Base-by-base conservation (phyloP, 1,140 invertebrate species). In the Scaptomyza pallida region DNA sequence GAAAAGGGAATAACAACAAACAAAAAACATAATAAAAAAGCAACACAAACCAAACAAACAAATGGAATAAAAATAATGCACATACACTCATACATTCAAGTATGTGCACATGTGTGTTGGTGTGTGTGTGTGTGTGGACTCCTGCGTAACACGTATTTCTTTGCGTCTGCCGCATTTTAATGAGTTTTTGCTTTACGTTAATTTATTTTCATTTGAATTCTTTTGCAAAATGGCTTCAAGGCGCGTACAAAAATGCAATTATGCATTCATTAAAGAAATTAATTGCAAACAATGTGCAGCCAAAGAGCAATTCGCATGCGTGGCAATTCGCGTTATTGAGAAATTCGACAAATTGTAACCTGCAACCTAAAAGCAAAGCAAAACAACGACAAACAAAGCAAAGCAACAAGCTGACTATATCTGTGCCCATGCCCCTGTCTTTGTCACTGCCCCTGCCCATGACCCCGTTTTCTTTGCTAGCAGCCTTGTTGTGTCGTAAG, bases 181-280 rank as follows among this genome's bases (percentile, higher is more conserved):
- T 85, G 82, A 85, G 81, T 81, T 85, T 83, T 88, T 85, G 82
- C 81, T 86, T 85, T 85, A 75, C 81, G 81, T 85, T 88, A 85
- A 85, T 85, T 85, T 85, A 85, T 85, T 85, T 86, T 85, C 77
- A 85, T 85, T 85, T 85, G 81, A 85, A 85, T 85, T 85, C 82
- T 77, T 85, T 78, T 77, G 74, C 57, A 80, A 85, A 88, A 81
- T 81, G 78, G 77, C 81, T 72, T 77, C 61, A 78, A 85, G 81
- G 81, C 81, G 82, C 80, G 78, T 65, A 75, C 81, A 88, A 81
- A 85, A 85, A 85, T 88, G 81, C 82, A 83, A 85, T 85, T 85
- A 85, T 85, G 81, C 81, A 85, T 88, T 85, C 81, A 85, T 85
- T 85, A 85, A 85, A 63, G 82, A 88, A 85, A 85, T 85, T 85